These are phyloP conservation scores for Podarcis lilfordi DNA, from an alignment of 2,797 vertebrate species.

Conservation along the genomic window DNA sequence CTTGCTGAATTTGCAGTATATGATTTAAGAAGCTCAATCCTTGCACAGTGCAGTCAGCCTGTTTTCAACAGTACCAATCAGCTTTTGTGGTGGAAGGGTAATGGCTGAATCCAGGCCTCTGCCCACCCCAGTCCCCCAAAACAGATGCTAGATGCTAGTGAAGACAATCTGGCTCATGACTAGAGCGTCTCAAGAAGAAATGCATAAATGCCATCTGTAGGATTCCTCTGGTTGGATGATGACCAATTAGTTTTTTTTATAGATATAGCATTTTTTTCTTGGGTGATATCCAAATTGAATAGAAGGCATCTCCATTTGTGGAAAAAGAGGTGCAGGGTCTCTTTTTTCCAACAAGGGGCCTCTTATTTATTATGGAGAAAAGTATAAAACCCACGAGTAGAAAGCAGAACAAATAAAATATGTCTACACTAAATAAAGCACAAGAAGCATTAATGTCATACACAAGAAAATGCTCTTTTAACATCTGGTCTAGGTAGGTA, in stretches of 20 bases:
- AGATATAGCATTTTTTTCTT: neutral
- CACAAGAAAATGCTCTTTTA: neutral
- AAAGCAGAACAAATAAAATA: neutral
- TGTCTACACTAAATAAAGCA: neutral
- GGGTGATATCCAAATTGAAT: neutral
- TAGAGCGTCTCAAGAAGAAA: neutral
- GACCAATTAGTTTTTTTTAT: neutral
- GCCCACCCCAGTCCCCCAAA: neutral
- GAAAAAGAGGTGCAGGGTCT: neutral
- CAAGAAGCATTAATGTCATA: neutral
- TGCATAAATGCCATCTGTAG: neutral
- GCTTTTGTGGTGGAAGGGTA: neutral
- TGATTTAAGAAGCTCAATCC: neutral
- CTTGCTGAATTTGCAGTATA: neutral
- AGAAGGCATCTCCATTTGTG: neutral
- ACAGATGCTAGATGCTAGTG: neutral
- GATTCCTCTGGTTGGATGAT: neutral
- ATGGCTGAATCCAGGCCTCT: neutral
- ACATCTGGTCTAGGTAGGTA: neutral
- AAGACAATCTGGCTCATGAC: neutral
- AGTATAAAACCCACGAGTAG: neutral
- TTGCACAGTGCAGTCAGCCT: neutral
- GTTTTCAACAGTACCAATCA: neutral
- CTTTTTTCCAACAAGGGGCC: neutral
- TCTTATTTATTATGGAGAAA: neutral